Percentiles rank a stretch among this genome's conserved stretches.
Conservation (phyloP, 2,797 vertebrate species). For the Lindbergichthys nudifrons region DNA sequence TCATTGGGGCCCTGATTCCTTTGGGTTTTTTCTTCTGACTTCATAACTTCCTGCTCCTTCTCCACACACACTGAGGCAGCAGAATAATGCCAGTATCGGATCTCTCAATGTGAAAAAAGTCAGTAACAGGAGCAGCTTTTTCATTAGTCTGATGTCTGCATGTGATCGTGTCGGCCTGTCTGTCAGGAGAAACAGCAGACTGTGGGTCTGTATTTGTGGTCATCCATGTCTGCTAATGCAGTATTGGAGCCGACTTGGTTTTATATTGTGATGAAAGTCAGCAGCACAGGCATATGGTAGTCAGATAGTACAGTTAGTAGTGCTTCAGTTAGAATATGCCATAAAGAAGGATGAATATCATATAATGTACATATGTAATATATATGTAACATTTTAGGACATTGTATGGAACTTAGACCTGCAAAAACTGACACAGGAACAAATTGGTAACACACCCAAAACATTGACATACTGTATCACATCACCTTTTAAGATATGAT, state of each 20-base stretch:
- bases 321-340: slow-evolving; percentile 25
- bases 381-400: too few relatives aligned
- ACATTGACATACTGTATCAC: not conserved
- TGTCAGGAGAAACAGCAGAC: slow-evolving; percentile 57
- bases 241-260: slow-evolving; percentile 30
- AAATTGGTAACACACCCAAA: too few relatives aligned
- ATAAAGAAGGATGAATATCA: not conserved
- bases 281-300: slow-evolving; percentile 27
- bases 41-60: slow-evolving; percentile 30
- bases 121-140: slow-evolving; percentile 46
- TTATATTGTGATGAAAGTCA: slow-evolving; percentile 57
- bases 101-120: slow-evolving; percentile 39
- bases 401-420: too few relatives aligned
- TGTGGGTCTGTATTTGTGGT: slow-evolving; percentile 67
- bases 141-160: slow-evolving; percentile 62
- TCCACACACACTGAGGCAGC: slow-evolving; percentile 25
- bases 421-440: not conserved
- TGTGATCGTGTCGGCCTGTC: slow-evolving; percentile 48
- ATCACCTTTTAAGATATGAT: not conserved
- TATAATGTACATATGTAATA: too few relatives aligned
- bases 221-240: slow-evolving; percentile 51
- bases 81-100: slow-evolving; percentile 43
- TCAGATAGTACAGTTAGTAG: slow-evolving; percentile 42
- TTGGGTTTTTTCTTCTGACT: slow-evolving; percentile 18
- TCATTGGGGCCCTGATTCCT: slow-evolving; percentile 17